A percentile compares a stretch with the other conserved stretches of the same genome.
Evolutionary conservation across 1,140 invertebrate species (phyloP).

Genomic region (Drosophila malerkotliana): DNA sequence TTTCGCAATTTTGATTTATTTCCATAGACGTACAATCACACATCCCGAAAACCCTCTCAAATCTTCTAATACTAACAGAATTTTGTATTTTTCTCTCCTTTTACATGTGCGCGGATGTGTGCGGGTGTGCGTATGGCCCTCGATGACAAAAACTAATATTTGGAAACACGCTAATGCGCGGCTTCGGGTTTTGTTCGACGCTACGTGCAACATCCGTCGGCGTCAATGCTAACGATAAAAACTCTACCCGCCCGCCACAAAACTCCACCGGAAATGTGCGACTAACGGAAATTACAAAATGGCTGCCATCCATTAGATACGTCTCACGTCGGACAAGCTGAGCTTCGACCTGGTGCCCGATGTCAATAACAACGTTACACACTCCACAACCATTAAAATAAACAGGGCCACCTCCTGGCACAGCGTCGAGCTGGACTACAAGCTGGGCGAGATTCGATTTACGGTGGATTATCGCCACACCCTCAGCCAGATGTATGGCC

Average conservation of each 20-base stretch:
- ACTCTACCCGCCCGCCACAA: neutral
- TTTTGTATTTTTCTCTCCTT: slow-evolving; percentile 51
- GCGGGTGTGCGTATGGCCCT: slow-evolving; percentile 16
- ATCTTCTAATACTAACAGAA: slow-evolving; percentile 65
- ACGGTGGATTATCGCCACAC: slow-evolving; percentile 90
- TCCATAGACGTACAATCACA: slow-evolving; percentile 20
- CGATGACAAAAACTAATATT: slow-evolving; percentile 76
- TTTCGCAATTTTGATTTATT: slow-evolving; percentile 79
- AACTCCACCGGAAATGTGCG: slow-evolving; percentile 70
- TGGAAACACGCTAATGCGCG: slow-evolving; percentile 66
- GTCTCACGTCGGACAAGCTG: slow-evolving; percentile 92
- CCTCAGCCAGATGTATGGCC: slow-evolving; percentile 87
- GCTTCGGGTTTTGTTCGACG: slow-evolving; percentile 32
- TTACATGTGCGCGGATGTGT: slow-evolving; percentile 33
- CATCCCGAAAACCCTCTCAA: slow-evolving; percentile 20
- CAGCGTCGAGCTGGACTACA: slow-evolving; percentile 90
- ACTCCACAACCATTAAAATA: slow-evolving; percentile 91
- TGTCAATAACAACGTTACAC: slow-evolving; percentile 89
- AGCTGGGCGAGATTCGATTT: slow-evolving; percentile 89
- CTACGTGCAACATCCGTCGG: slow-evolving; percentile 70
- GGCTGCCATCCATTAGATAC: slow-evolving; percentile 85
- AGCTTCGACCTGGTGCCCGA: slow-evolving; percentile 91
- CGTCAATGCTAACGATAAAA: slow-evolving; percentile 37
- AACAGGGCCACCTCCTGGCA: slow-evolving; percentile 91
- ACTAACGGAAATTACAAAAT: slow-evolving; percentile 81